phyloP scores from a whole-genome alignment of 2,888 invertebrate species.

The Drosophila buzzatii region DNA sequence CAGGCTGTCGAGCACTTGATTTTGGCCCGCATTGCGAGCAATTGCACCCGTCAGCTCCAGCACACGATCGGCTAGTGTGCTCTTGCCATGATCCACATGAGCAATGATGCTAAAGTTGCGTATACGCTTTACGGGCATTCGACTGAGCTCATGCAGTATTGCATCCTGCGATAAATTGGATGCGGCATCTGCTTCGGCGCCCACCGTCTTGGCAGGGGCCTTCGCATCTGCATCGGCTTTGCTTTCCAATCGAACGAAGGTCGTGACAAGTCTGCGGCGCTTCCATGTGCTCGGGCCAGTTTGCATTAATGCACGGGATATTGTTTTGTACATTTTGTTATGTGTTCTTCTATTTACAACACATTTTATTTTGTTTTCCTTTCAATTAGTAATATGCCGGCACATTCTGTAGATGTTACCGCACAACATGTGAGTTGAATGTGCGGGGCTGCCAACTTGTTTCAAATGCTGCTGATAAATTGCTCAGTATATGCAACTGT shows the following conservation, averaged over 20 bases:
- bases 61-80: slow-evolving; percentile 97
- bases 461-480: background rate
- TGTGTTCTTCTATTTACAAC: slow-evolving; percentile 7
- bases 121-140: slow-evolving; percentile 86
- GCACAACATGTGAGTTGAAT: slow-evolving; percentile 59
- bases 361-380: slow-evolving; percentile 25
- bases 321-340: slow-evolving; percentile 43
- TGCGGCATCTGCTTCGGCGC: background rate
- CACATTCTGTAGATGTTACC: slow-evolving; percentile 57
- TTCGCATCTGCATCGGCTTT: background rate
- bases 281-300: slow-evolving; percentile 30
- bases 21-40: slow-evolving; percentile 88
- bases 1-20: slow-evolving; percentile 91
- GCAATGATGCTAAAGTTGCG: slow-evolving; percentile 99
- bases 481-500: background rate
- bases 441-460: slow-evolving; percentile 26
- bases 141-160: slow-evolving; percentile 55
- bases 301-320: slow-evolving; percentile 26
- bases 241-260: background rate
- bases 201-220: background rate
- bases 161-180: slow-evolving; percentile 36
- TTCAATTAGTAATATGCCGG: slow-evolving; percentile 37
- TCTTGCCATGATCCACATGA: slow-evolving; percentile 99
- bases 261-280: slow-evolving; percentile 36
- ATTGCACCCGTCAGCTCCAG: slow-evolving; percentile 95